Evolutionary conservation across 2,113 vertebrate genomes (phyloP).

Genomic region (Ailuropoda melanoleuca): DNA sequence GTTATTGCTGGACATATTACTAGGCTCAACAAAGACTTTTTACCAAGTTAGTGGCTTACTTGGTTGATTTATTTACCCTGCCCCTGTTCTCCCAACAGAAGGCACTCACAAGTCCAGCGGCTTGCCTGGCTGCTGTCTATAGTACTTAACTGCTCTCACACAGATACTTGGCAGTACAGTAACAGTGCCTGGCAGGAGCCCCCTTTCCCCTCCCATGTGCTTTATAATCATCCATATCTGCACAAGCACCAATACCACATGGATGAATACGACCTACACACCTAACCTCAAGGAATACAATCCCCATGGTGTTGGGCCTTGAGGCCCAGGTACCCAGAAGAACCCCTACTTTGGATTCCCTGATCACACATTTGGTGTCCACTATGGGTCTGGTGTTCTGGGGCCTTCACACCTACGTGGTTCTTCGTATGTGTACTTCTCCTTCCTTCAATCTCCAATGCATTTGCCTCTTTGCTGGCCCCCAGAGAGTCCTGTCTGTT

Average conservation of each 20-base stretch:
- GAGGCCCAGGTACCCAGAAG: not conserved
- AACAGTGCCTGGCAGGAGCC: not conserved
- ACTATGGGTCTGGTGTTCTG: not conserved
- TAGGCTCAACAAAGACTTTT: not conserved
- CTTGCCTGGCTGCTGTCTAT: not conserved
- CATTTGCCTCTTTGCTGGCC: not conserved
- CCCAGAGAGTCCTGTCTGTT: not conserved
- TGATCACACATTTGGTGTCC: not conserved
- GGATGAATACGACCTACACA: not conserved
- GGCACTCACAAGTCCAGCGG: not conserved
- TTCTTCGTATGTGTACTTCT: not conserved
- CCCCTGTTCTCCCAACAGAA: not conserved
- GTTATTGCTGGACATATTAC: not conserved
- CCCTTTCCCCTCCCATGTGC: not conserved
- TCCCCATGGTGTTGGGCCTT: not conserved
- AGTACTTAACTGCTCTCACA: not conserved
- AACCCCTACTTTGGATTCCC: not conserved
- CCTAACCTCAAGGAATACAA: not conserved
- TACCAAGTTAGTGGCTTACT: not conserved
- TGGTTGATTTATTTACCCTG: not conserved
- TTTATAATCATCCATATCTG: not conserved
- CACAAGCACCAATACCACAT: not conserved
- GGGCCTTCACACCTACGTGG: not conserved
- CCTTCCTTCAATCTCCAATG: not conserved
- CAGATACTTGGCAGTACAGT: not conserved